phyloP scores from a whole-genome alignment of 2,113 vertebrate genomes.

The Illadopsis cleaveri region DNA sequence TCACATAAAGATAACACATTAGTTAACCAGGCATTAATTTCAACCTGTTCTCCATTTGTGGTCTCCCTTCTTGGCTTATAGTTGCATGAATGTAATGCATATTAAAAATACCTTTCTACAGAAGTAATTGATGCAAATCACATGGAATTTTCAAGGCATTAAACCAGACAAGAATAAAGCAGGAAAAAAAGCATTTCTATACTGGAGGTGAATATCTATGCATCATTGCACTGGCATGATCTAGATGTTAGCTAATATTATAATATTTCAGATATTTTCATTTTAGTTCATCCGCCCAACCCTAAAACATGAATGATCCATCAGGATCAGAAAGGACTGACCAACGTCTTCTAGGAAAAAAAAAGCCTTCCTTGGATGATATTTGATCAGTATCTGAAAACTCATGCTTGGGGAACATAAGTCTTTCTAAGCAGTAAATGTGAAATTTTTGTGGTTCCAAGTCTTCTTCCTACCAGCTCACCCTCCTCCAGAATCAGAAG shows the following conservation, averaged over 20 bases:
- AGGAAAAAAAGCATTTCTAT: neutral
- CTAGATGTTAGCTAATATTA: neutral
- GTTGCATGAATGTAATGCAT: neutral
- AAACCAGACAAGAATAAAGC: neutral
- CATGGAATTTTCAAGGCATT: neutral
- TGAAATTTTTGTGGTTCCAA: neutral
- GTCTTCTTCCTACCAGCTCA: neutral
- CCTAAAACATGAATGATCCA: neutral
- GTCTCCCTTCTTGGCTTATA: neutral
- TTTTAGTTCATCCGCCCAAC: neutral
- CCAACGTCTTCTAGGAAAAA: neutral
- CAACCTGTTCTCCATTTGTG: neutral
- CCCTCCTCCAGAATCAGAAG: fast-evolving
- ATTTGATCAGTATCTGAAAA: neutral
- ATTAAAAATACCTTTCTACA: neutral
- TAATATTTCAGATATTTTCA: neutral
- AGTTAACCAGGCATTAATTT: neutral
- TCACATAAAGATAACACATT: neutral
- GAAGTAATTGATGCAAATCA: neutral
- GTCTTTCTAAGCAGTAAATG: neutral
- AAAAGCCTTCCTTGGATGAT: neutral
- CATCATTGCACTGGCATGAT: neutral
- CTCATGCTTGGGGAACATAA: neutral
- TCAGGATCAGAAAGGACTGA: neutral
- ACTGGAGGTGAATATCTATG: neutral